Percentiles rank a stretch among this genome's conserved stretches.
phyloP scores from a whole-genome alignment of 2,797 vertebrate species.

The Ataeniobius toweri region DNA sequence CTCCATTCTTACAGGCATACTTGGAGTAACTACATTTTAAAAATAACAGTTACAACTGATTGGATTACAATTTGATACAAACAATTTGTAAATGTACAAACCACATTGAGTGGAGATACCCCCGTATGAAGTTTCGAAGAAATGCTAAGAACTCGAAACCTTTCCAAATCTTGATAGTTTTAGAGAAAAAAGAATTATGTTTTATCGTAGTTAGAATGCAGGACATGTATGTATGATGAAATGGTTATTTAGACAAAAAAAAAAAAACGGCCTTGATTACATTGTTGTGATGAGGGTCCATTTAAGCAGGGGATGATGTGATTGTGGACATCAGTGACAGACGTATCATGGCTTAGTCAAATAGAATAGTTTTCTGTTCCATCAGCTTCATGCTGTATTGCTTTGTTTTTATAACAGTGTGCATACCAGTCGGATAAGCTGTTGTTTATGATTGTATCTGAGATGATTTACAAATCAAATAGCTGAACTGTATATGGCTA shows the following conservation, averaged over 20 bases:
- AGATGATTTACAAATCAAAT: constrained; percentile 38
- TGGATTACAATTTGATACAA: neutral
- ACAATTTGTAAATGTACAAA: too few relatives aligned
- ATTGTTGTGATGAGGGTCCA: constrained; percentile 50
- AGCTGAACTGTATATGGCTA: constrained; percentile 17
- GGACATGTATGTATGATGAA: neutral
- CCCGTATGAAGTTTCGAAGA: too few relatives aligned
- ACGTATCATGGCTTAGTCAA: constrained; percentile 13
- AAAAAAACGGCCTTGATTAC: constrained; percentile 34
- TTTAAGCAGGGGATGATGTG: constrained; percentile 47
- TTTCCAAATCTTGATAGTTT: neutral
- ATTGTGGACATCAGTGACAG: constrained; percentile 31
- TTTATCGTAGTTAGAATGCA: neutral
- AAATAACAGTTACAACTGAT: neutral
- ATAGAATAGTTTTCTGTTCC: constrained; percentile 29
- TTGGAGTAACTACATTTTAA: neutral
- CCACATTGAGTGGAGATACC: too few relatives aligned
- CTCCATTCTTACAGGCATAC: too few relatives aligned
- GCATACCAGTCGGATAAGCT: constrained; percentile 21
- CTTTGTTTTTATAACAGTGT: constrained; percentile 2
- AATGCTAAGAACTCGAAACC: neutral
- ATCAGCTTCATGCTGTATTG: constrained; percentile 21
- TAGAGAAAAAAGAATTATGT: neutral
- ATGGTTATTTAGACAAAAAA: neutral
- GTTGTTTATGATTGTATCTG: constrained; percentile 31